A percentile compares a stretch with the other conserved stretches of the same genome.
Evolutionary conservation across 2,888 invertebrate genomes (phyloP).

Genomic region (Nomada fabriciana): DNA sequence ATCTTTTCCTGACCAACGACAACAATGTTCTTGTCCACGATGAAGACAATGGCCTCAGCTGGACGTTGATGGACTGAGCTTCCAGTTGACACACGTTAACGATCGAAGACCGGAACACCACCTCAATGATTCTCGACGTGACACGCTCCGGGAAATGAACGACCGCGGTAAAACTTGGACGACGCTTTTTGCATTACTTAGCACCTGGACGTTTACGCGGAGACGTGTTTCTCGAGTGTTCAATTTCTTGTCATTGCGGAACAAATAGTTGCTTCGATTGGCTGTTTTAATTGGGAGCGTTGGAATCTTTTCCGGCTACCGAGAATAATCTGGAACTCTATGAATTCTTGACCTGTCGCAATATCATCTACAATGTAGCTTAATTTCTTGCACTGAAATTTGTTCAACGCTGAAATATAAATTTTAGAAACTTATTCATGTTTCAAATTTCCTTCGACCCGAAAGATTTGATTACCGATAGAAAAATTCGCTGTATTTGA

Average conservation of each 20-base stretch:
- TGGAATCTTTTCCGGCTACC: too few species aligned
- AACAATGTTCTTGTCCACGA: constrained; percentile 41
- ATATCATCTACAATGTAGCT: too few species aligned
- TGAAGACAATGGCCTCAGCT: constrained; percentile 56
- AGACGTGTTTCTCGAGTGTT: constrained; percentile 19
- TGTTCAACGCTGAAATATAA: too few species aligned
- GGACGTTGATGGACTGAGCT: constrained; percentile 63
- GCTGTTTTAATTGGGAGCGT: not conserved
- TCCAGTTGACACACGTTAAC: constrained; percentile 61
- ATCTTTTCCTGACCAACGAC: constrained; percentile 10
- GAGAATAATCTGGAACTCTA: too few species aligned
- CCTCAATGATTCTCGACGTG: constrained; percentile 34
- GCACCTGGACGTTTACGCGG: constrained; percentile 14
- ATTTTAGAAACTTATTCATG: too few species aligned
- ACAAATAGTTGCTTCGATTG: not conserved
- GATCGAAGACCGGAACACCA: constrained; percentile 54
- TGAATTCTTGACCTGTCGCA: too few species aligned
- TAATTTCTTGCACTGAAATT: too few species aligned
- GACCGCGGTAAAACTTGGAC: constrained; percentile 15
- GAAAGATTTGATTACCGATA: too few species aligned
- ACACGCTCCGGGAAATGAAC: constrained; percentile 24
- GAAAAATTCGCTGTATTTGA: not conserved
- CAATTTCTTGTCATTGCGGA: not conserved
- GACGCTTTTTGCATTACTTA: constrained; percentile 45
- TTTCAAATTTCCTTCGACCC: too few species aligned